Base-by-base conservation (phyloP, 92 coral and sea anemone species). In the Meandrina meandrites region DNA sequence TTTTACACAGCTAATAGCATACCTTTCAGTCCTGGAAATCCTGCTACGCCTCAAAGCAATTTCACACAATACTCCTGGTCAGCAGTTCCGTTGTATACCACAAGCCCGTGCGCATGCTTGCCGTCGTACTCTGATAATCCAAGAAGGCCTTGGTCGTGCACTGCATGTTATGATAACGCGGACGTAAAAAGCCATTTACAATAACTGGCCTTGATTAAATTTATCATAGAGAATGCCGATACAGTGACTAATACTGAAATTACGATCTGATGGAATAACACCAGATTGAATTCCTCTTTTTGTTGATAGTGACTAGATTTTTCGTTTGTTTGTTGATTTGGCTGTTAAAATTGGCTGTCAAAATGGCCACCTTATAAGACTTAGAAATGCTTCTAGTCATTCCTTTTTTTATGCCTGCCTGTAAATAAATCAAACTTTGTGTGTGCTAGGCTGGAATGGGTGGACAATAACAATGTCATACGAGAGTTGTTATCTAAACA, bases 1-100 rank as follows among this genome's bases (percentile, higher is more conserved):
- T 79, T 79, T 79, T 79, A 86, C 60, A 7, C 73, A 18, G 71
- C 85, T 13, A 42, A 53, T 22, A 67, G 79, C 22, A 34, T 80
- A 21, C 71, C 85, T 30, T 80, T 80, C 28, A 57, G 79, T 47
- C 79, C 89, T 27, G 84, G 84, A 69, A 86, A 47, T 56, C 72
- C 79, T 56, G 75, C 50, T 37, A 24, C 89, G 70, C 76, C 79
- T 34, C 84, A 70, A 34, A 68, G 89, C 37, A 80, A 70, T 37
- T 79, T 68, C 64, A 69, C 79, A 42, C 95, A 90, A 45, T 77
- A 84, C 50, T 92, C 95, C 18, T 92, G 95, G 95, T 78, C 95
- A 50, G 32, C 86, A 12, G 91, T 89, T 81, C 91, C 95, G 21
- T 87, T 86, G 91, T 87, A 85, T 60, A 88, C 89, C 34, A 83